phyloP scores from a whole-genome alignment of 2,113 vertebrate species.

The Pontoporia blainvillei region DNA sequence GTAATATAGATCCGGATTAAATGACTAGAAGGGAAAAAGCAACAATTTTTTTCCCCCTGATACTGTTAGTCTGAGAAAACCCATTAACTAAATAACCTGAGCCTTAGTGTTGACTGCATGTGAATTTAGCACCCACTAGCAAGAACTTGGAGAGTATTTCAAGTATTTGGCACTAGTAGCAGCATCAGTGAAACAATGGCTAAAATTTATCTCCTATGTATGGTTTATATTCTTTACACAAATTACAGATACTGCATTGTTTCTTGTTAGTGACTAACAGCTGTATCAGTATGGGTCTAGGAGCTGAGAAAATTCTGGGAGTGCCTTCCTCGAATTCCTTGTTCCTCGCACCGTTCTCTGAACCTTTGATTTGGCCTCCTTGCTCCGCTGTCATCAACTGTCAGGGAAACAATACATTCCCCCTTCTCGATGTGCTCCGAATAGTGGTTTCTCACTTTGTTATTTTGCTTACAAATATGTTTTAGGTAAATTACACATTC shows the following conservation, averaged over 20 bases:
- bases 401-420: background rate
- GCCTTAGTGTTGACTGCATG: background rate
- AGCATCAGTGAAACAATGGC: background rate
- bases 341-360: background rate
- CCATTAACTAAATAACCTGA: background rate
- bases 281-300: background rate
- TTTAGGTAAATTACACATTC: background rate
- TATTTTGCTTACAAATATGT: background rate
- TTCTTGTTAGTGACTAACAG: background rate
- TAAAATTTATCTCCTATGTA: background rate
- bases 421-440: background rate
- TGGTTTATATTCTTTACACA: background rate
- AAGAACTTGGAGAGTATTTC: background rate
- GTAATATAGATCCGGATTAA: background rate
- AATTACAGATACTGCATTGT: background rate
- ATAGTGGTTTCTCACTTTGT: background rate
- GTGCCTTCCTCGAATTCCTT: accelerated
- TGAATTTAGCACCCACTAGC: background rate
- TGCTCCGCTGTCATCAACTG: background rate
- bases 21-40: background rate
- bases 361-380: background rate
- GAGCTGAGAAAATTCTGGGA: background rate
- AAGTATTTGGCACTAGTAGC: background rate
- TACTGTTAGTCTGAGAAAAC: background rate
- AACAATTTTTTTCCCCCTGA: background rate